Conservation (phyloP, 2,888 invertebrate species). For the Scaptomyza tumidula region DNA sequence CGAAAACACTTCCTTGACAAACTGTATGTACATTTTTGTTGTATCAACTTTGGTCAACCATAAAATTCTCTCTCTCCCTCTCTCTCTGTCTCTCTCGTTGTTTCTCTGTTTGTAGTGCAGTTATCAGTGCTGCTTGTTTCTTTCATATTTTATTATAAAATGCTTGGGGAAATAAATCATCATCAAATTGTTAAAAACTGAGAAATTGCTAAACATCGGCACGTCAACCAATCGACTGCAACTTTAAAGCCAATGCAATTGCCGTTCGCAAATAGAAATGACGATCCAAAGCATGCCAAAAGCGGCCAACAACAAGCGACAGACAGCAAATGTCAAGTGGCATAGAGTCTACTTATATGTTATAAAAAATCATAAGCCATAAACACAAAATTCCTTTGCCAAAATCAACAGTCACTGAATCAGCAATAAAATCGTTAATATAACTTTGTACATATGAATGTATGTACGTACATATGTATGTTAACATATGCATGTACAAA, state of each 20-base stretch:
- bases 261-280: slow-evolving; percentile 51
- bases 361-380: slow-evolving; percentile 24
- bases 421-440: slow-evolving; percentile 31
- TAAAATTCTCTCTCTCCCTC: slow-evolving; percentile 20
- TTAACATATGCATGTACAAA: neutral
- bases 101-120: neutral
- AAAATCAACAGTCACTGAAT: slow-evolving; percentile 29
- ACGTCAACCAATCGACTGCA: slow-evolving; percentile 27
- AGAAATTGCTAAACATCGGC: neutral
- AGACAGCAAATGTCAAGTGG: slow-evolving; percentile 54
- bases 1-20: too few species aligned
- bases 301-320: slow-evolving; percentile 2
- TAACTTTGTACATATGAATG: neutral
- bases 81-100: neutral
- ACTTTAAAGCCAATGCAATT: slow-evolving; percentile 36
- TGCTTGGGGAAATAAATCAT: too few species aligned
- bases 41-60: slow-evolving; percentile 19
- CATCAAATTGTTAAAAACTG: too few species aligned
- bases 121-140: slow-evolving; percentile 11
- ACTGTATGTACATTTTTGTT: too few species aligned
- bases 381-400: slow-evolving; percentile 26
- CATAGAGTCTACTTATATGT: slow-evolving; percentile 9
- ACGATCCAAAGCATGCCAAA: slow-evolving; percentile 31
- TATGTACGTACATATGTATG: too few species aligned
- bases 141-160: neutral